phyloP scores from a whole-genome alignment of 2,797 vertebrate genomes.

The Chaetodon trifasciatus region DNA sequence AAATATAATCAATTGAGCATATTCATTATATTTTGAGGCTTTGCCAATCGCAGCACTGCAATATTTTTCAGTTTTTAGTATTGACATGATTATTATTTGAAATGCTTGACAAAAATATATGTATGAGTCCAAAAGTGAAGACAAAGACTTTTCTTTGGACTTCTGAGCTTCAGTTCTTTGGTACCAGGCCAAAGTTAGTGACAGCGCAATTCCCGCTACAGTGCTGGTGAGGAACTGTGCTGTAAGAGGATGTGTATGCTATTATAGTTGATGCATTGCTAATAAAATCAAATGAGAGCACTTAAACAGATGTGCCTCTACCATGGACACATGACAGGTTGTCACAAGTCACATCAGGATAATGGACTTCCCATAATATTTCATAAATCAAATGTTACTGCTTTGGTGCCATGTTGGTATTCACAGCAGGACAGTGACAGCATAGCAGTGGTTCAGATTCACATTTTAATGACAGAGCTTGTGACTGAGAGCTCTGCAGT shows the following conservation, averaged over 20 bases:
- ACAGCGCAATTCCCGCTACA: neutral
- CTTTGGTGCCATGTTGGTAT: neutral
- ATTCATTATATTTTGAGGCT: conserved; percentile 50
- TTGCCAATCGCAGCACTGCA: conserved; percentile 11
- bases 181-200: neutral
- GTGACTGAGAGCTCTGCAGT: neutral
- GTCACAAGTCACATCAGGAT: neutral
- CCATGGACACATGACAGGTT: conserved; percentile 2
- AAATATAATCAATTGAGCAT: conserved; percentile 52
- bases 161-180: neutral
- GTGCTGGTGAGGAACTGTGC: neutral
- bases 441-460: neutral
- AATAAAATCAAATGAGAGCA: neutral
- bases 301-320: neutral
- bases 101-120: conserved; percentile 25
- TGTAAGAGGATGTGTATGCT: neutral
- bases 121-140: neutral
- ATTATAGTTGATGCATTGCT: neutral
- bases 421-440: neutral
- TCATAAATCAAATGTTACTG: neutral
- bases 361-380: neutral
- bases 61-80: conserved; percentile 20
- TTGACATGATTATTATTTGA: conserved; percentile 32
- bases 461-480: neutral
- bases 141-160: neutral